Conservation (phyloP, 2,888 invertebrate genomes). For the Leptura quadrifasciata region DNA sequence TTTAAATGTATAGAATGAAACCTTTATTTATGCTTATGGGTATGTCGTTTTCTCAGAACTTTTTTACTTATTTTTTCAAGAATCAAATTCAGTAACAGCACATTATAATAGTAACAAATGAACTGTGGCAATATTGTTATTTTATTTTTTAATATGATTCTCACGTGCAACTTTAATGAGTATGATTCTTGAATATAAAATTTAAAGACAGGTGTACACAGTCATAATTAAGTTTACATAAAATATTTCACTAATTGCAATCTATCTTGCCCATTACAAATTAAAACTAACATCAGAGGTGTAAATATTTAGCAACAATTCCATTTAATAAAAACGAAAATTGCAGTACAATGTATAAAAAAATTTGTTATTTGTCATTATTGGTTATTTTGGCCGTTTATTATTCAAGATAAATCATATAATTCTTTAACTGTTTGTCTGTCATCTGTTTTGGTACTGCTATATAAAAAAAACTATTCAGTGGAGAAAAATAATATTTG, state of each 20-base stretch:
- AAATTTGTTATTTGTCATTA: neutral
- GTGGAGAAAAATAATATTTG: too few relatives aligned
- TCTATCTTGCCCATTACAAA: conserved; percentile 1
- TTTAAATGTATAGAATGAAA: neutral
- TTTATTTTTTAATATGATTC: neutral
- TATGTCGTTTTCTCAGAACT: neutral
- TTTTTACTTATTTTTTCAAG: neutral
- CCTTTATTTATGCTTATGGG: neutral
- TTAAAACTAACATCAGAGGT: neutral
- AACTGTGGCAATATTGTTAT: neutral
- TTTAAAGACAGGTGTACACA: neutral
- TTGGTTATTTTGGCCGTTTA: neutral
- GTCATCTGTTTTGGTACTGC: too few relatives aligned
- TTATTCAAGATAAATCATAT: too few relatives aligned
- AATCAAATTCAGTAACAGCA: neutral
- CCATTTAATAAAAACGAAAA: too few relatives aligned
- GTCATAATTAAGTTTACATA: conserved; percentile 15
- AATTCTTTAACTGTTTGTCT: too few relatives aligned
- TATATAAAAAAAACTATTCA: too few relatives aligned
- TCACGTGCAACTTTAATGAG: neutral
- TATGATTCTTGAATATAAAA: neutral
- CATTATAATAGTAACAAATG: neutral
- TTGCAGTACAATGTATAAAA: too few relatives aligned
- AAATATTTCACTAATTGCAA: conserved; percentile 27
- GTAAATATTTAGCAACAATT: too few relatives aligned